phyloP scores from a whole-genome alignment of 2,113 vertebrate genomes.

The Xenopus tropicalis region UCB_Xtro_10.0 CM004449.2:128614501-128615000 shows the following conservation, averaged over 20 bases:
- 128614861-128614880: constrained; percentile 77
- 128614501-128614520: background rate
- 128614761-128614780: constrained; percentile 67
- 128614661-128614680: constrained; percentile 77
- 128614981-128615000: background rate
- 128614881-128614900: constrained; percentile 89
- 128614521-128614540: too few species aligned
- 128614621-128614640: constrained; percentile 72
- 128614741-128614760: background rate
- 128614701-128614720: background rate
- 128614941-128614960: constrained; percentile 61
- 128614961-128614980: too few species aligned
- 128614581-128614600: constrained; percentile 82
- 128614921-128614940: constrained; percentile 71
- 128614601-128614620: constrained; percentile 84
- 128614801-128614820: constrained; percentile 82
- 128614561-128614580: constrained; percentile 83
- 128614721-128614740: too few species aligned
- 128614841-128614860: constrained; percentile 69
- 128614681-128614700: constrained; percentile 68
- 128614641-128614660: constrained; percentile 64
- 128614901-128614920: constrained; percentile 78
- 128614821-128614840: constrained; percentile 73
- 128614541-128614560: background rate
- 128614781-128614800: constrained; percentile 87